These are phyloP conservation scores for Keiferia lycopersicella DNA, from an alignment of 2,888 invertebrate species.

Conservation along the genomic window DNA sequence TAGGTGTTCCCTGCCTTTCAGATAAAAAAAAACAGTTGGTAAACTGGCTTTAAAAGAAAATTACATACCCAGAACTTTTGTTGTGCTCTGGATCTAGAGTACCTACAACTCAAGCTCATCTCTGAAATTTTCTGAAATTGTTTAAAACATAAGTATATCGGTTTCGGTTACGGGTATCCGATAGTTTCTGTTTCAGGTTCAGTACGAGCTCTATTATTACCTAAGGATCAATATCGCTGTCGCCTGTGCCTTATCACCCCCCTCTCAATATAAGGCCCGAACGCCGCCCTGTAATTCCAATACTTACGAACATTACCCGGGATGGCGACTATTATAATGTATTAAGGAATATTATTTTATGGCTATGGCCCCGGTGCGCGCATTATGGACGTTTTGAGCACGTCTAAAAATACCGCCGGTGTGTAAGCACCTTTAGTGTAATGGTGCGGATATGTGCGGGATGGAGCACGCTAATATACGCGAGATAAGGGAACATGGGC, in stretches of 20 bases:
- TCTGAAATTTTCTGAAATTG: too few species aligned
- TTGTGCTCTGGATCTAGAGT: too few species aligned
- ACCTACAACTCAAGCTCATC: too few species aligned
- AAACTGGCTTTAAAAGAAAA: too few species aligned
- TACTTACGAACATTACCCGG: constrained; percentile 78
- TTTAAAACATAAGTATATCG: too few species aligned
- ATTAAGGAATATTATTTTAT: constrained; percentile 80
- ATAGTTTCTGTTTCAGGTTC: too few species aligned
- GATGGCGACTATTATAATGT: constrained; percentile 80
- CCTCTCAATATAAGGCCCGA: constrained; percentile 60
- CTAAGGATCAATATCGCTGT: constrained; percentile 25
- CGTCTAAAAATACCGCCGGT: constrained; percentile 68
- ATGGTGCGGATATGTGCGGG: constrained; percentile 28
- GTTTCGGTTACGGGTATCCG: too few species aligned
- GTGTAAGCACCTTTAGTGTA: constrained; percentile 52
- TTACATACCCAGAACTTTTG: too few species aligned
- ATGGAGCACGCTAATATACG: constrained; percentile 25
- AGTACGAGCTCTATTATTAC: background rate
- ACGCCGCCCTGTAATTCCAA: constrained; percentile 79
- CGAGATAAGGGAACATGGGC: constrained; percentile 18
- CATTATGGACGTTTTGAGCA: constrained; percentile 66
- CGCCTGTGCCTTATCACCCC: constrained; percentile 41
- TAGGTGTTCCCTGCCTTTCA: too few species aligned
- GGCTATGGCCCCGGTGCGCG: constrained; percentile 58
- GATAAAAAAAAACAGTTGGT: too few species aligned